Percentiles rank a stretch among this genome's conserved stretches.
phyloP scores from a whole-genome alignment of 2,888 invertebrate genomes.

The Gryllus longicercus region DNA sequence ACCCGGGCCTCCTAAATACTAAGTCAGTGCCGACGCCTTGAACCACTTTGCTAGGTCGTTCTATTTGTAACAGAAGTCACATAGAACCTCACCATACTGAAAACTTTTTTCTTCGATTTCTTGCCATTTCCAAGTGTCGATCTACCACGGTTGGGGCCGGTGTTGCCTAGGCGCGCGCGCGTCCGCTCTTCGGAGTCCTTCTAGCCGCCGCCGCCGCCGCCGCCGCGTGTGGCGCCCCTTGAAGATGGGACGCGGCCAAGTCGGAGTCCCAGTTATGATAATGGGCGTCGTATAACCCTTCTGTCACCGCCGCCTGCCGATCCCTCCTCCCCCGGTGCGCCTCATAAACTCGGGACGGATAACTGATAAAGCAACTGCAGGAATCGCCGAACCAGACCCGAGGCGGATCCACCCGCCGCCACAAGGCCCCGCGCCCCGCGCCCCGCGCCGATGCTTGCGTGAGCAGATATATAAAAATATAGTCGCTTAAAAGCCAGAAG shows the following conservation, averaged over 20 bases:
- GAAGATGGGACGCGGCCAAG: background rate
- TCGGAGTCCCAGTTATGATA: slow-evolving; percentile 9
- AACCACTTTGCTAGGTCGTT: no score
- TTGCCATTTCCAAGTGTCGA: no score
- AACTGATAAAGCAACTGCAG: slow-evolving; percentile 10
- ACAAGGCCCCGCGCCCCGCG: background rate
- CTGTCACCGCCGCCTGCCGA: background rate
- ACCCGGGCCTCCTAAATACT: no score
- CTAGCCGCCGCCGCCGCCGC: background rate
- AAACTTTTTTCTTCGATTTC: no score
- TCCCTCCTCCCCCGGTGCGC: no score
- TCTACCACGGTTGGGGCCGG: no score
- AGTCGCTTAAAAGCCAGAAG: slow-evolving; percentile 9
- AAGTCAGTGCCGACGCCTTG: no score
- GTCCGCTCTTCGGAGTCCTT: background rate
- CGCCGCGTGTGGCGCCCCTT: background rate
- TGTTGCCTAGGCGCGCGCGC: background rate
- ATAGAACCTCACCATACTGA: no score
- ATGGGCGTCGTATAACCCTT: slow-evolving; percentile 17
- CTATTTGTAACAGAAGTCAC: no score
- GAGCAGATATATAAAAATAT: slow-evolving; percentile 17
- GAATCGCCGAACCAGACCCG: slow-evolving; percentile 8
- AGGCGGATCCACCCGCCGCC: background rate
- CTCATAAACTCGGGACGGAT: background rate
- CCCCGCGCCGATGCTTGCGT: background rate